Percentiles rank a stretch among this genome's conserved stretches.
Conservation (phyloP, 2,888 invertebrate genomes). For the Dolichomitus sp. region DNA sequence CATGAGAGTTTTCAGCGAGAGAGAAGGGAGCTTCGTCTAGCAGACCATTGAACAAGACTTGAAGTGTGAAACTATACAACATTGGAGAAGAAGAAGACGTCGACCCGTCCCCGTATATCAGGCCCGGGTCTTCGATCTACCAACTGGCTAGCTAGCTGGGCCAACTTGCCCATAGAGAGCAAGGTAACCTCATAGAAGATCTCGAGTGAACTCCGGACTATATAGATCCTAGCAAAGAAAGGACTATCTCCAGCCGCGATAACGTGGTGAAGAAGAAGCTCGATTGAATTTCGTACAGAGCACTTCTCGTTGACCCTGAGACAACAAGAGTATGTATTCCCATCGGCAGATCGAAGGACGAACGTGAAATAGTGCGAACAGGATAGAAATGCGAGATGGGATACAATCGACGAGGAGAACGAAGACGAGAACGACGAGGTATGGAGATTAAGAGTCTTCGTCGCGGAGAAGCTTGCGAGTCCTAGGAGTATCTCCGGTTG, state of each 20-base stretch:
- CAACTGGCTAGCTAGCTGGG: constrained; percentile 36
- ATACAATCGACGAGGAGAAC: constrained; percentile 37
- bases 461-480: constrained; percentile 40
- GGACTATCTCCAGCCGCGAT: constrained; percentile 57
- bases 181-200: constrained; percentile 38
- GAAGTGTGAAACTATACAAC: constrained; percentile 25
- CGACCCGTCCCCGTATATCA: constrained; percentile 57
- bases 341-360: constrained; percentile 29
- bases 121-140: constrained; percentile 57
- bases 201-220: constrained; percentile 2
- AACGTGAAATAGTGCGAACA: constrained; percentile 5
- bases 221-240: constrained; percentile 43
- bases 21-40: constrained; percentile 26
- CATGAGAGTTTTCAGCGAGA: constrained; percentile 43
- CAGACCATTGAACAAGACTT: constrained; percentile 18
- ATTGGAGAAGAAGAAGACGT: constrained; percentile 11
- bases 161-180: neutral
- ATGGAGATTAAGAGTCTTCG: constrained; percentile 65
- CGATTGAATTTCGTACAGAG: constrained; percentile 67
- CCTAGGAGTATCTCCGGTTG: constrained; percentile 36
- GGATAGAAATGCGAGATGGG: constrained; percentile 27
- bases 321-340: constrained; percentile 40
- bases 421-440: constrained; percentile 53
- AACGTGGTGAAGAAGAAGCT: constrained; percentile 48
- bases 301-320: constrained; percentile 65